Conservation (phyloP, 2,113 vertebrate genomes). For the Cathartes aura region DNA sequence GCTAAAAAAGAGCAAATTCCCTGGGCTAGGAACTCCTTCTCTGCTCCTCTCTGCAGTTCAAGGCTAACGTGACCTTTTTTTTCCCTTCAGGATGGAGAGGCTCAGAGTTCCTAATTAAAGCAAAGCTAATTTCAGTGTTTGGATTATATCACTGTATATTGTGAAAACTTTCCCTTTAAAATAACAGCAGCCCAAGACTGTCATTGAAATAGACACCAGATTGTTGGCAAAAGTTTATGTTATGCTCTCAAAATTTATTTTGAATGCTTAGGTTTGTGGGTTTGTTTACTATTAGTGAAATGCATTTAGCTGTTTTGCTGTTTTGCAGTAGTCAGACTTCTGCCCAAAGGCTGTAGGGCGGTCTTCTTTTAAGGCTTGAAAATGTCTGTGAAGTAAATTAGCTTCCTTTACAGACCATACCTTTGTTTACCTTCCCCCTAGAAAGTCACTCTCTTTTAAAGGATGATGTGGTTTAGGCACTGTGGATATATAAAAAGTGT, state of each 20-base stretch:
- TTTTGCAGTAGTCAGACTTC: neutral
- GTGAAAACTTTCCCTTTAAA: neutral
- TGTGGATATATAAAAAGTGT: neutral
- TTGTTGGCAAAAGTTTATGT: neutral
- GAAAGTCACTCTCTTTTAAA: neutral
- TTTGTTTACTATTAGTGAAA: slow-evolving; percentile 19
- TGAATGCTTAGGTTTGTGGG: neutral
- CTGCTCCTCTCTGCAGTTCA: neutral
- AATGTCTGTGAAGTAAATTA: neutral
- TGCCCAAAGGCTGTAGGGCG: neutral
- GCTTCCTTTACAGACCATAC: neutral
- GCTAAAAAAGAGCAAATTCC: neutral
- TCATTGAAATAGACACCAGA: neutral
- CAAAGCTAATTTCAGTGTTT: neutral
- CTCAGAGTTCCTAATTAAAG: neutral
- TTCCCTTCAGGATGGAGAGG: neutral
- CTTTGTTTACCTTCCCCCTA: neutral
- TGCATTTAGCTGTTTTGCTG: neutral
- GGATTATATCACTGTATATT: neutral
- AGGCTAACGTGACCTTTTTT: neutral
- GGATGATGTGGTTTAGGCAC: neutral
- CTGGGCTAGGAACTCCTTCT: neutral
- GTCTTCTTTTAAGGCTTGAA: neutral
- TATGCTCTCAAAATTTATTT: neutral
- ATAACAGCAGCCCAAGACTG: neutral